These are phyloP conservation scores for Galleria mellonella DNA, from an alignment of 1,140 invertebrate species.

Conservation along the genomic window DNA sequence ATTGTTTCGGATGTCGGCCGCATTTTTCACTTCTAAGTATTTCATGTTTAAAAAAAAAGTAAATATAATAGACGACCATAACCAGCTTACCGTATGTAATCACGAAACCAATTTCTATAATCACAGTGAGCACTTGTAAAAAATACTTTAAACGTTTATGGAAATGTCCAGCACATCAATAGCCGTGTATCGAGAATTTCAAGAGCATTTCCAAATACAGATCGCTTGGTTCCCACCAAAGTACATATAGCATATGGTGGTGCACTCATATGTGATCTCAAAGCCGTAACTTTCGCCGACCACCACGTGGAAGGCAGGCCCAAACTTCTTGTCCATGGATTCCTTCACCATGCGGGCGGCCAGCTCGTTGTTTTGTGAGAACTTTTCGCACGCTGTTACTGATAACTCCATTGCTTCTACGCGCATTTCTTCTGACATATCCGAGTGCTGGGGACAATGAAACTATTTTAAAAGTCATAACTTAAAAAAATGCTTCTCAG, in stretches of 20 bases:
- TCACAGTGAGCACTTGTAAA: no score
- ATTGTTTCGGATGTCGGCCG: neutral
- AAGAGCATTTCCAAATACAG: slow-evolving; percentile 92
- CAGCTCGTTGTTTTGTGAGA: slow-evolving; percentile 82
- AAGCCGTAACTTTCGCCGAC: slow-evolving; percentile 96
- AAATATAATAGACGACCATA: neutral
- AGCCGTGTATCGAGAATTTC: slow-evolving; percentile 11
- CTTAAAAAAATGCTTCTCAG: neutral
- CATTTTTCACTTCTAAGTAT: no score
- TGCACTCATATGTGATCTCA: slow-evolving; percentile 92
- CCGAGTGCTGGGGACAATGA: slow-evolving; percentile 78
- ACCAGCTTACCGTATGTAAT: neutral
- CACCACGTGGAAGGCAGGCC: slow-evolving; percentile 93
- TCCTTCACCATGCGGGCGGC: slow-evolving; percentile 94
- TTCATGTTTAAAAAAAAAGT: no score
- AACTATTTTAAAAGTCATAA: slow-evolving; percentile 30
- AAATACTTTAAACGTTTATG: neutral
- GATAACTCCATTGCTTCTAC: slow-evolving; percentile 91
- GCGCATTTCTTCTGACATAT: slow-evolving; percentile 94
- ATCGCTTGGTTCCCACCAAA: slow-evolving; percentile 93
- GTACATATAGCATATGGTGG: slow-evolving; percentile 93
- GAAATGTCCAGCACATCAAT: neutral
- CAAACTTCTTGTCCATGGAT: slow-evolving; percentile 95
- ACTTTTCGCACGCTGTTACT: slow-evolving; percentile 94
- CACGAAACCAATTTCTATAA: neutral